These are phyloP conservation scores for Liposcelis brunnea DNA, from an alignment of 2,888 invertebrate species.

Conservation along the genomic window DNA sequence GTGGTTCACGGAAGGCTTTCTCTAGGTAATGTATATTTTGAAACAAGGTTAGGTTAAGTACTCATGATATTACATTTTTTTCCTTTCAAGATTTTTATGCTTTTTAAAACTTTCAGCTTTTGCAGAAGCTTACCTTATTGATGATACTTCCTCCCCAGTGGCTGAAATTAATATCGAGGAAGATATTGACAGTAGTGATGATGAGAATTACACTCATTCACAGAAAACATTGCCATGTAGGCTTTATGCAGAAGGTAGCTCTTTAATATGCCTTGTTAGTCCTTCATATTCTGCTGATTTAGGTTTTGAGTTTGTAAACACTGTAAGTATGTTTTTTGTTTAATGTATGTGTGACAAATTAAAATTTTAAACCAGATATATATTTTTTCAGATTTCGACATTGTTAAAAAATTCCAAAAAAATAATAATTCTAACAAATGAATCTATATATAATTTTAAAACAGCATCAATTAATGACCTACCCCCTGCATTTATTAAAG, in stretches of 20 bases:
- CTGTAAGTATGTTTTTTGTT: not conserved
- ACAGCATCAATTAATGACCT: not conserved
- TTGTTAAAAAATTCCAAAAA: constrained; percentile 11
- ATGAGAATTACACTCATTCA: not conserved
- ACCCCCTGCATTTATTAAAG: constrained; percentile 7
- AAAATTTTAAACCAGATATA: not conserved
- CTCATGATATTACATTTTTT: not conserved
- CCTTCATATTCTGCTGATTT: not conserved
- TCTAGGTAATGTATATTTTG: not conserved
- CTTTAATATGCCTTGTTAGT: not conserved
- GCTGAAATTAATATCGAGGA: constrained; percentile 1
- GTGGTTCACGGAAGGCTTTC: no score
- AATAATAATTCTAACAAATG: constrained; percentile 10
- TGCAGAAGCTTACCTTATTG: constrained; percentile 18
- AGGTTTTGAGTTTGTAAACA: not conserved
- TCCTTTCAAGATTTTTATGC: not conserved
- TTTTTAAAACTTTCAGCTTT: constrained; percentile 12
- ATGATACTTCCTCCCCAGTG: constrained; percentile 12
- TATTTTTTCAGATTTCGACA: constrained; percentile 6
- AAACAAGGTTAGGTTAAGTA: not conserved
- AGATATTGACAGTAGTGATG: not conserved
- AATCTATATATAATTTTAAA: not conserved
- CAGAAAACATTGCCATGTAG: not conserved
- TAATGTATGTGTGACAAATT: not conserved
- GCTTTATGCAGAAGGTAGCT: not conserved